A percentile compares a stretch with the other conserved stretches of the same genome.
Evolutionary conservation across 2,797 vertebrate genomes (phyloP).

Genomic region (Cottoperca gobio): DNA sequence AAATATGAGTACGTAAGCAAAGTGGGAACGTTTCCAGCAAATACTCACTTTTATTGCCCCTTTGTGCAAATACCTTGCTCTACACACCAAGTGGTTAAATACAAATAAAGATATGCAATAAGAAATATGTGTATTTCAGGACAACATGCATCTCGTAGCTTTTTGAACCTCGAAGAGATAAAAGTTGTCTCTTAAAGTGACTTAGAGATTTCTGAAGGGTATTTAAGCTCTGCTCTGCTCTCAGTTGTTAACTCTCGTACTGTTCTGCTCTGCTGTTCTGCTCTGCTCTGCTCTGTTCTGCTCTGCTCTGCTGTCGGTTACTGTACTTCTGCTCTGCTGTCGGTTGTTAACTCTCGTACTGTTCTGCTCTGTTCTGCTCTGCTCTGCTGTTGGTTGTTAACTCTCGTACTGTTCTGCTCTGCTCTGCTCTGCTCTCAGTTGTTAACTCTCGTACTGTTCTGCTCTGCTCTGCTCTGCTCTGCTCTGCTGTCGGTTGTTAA

Average conservation of each 20-base stretch:
- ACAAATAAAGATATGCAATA: not conserved
- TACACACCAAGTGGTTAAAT: not conserved
- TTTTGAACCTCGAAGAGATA: not conserved
- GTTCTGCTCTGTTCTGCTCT: not conserved
- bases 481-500: not conserved
- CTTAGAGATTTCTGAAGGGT: not conserved
- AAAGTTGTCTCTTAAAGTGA: not conserved
- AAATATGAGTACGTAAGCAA: too few species aligned
- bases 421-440: not conserved
- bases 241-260: not conserved
- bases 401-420: not conserved
- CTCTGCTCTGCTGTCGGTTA: not conserved
- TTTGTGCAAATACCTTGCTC: too few species aligned
- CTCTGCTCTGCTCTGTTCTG: not conserved
- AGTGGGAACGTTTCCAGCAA: too few species aligned
- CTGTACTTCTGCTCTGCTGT: too few species aligned
- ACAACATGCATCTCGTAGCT: not conserved
- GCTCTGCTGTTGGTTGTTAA: too few species aligned
- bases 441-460: too few species aligned
- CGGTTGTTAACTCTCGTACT: too few species aligned
- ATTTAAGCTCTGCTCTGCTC: not conserved
- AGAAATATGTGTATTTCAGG: not conserved
- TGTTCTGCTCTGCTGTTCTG: not conserved
- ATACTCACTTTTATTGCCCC: too few species aligned
- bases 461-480: not conserved